These are phyloP conservation scores for Dermochelys coriacea DNA, from an alignment of 2,797 vertebrate genomes.

Conservation along the genomic window DNA sequence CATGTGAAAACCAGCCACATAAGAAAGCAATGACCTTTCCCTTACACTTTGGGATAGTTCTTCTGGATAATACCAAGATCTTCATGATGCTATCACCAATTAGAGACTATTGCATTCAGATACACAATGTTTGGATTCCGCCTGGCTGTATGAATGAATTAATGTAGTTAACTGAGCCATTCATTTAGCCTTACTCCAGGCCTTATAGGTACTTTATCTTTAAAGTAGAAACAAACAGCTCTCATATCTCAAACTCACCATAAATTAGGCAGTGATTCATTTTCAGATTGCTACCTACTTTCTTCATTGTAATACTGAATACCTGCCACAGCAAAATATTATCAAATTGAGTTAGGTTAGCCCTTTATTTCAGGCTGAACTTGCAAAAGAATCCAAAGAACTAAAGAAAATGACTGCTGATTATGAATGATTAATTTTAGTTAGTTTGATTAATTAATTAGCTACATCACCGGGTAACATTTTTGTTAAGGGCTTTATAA, in stretches of 20 bases:
- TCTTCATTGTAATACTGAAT: background rate
- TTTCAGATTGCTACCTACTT: background rate
- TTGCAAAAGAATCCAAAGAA: background rate
- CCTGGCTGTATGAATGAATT: background rate
- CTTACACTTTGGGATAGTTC: background rate
- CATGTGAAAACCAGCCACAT: background rate
- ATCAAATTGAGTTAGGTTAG: background rate
- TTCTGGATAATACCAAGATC: background rate
- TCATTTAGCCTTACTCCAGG: background rate
- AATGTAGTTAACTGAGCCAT: background rate
- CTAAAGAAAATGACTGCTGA: background rate
- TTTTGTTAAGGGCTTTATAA: background rate
- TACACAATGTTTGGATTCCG: background rate
- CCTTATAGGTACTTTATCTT: background rate
- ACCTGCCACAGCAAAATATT: background rate
- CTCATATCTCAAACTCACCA: background rate
- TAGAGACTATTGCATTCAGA: background rate
- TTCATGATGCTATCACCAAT: background rate
- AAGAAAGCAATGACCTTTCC: background rate
- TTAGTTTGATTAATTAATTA: slow-evolving; percentile 1
- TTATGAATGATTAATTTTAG: background rate
- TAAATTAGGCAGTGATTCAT: background rate
- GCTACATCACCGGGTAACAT: background rate
- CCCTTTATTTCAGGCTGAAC: background rate
- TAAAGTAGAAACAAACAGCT: background rate